Evolutionary conservation across 2,888 invertebrate species (phyloP).

Genomic region (Calephelis perditalis): DNA sequence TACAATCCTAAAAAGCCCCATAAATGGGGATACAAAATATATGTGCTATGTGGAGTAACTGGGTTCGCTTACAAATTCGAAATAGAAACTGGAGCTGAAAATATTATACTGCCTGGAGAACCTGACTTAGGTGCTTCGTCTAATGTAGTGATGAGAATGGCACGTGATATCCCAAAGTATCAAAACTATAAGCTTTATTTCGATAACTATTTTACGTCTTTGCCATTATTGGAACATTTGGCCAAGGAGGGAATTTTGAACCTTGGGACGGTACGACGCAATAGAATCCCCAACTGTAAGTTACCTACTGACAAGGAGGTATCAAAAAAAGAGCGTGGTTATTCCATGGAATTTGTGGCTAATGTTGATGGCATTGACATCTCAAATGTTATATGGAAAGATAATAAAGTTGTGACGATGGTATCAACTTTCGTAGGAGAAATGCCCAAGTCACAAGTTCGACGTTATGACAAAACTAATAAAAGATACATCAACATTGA

Average conservation of each 20-base stretch:
- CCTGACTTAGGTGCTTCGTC: constrained; percentile 37
- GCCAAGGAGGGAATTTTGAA: constrained; percentile 35
- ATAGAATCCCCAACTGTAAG: constrained; percentile 37
- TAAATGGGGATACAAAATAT: constrained; percentile 20
- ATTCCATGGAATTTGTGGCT: constrained; percentile 9
- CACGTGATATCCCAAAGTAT: constrained; percentile 33
- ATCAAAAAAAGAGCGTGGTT: constrained; percentile 23
- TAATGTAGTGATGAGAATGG: constrained; percentile 34
- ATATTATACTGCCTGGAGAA: constrained; percentile 24
- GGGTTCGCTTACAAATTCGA: constrained; percentile 38
- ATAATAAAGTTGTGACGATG: constrained; percentile 12
- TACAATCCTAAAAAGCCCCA: constrained; percentile 40
- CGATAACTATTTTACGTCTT: constrained; percentile 36
- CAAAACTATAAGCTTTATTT: constrained; percentile 36
- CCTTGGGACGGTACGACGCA: constrained; percentile 30
- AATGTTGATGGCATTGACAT: constrained; percentile 16
- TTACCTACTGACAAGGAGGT: constrained; percentile 33
- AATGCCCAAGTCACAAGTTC: neutral
- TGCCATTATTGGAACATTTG: constrained; percentile 32
- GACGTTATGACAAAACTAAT: neutral
- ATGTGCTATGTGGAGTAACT: constrained; percentile 36
- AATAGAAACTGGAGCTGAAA: constrained; percentile 34
- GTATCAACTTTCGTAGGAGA: neutral
- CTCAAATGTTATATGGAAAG: constrained; percentile 17
- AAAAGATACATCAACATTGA: neutral